Evolutionary conservation across 2,888 invertebrate species (phyloP).

Genomic region (Xylocampa areola): DNA sequence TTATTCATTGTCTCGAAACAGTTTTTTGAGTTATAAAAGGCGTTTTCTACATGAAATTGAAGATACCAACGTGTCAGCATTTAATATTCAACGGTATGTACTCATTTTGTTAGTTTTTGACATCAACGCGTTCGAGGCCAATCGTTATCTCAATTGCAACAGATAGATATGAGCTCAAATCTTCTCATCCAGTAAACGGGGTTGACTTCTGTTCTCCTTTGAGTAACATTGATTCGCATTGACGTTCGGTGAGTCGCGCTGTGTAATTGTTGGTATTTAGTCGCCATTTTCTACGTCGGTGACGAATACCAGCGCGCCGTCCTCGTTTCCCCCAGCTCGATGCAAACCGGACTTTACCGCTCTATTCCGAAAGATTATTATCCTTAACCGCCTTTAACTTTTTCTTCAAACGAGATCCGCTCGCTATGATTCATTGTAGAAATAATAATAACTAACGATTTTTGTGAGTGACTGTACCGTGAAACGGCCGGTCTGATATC

Average conservation of each 20-base stretch:
- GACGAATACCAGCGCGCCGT: slow-evolving; percentile 87
- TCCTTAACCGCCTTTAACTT: slow-evolving; percentile 67
- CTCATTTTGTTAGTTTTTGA: slow-evolving; percentile 56
- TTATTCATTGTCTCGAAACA: slow-evolving; percentile 74
- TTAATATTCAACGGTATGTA: slow-evolving; percentile 77
- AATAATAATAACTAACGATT: slow-evolving; percentile 78
- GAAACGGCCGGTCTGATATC: slow-evolving; percentile 57
- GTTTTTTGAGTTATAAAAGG: slow-evolving; percentile 72
- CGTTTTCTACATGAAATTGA: slow-evolving; percentile 63
- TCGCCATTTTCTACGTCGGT: slow-evolving; percentile 89
- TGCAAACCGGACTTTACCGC: slow-evolving; percentile 84
- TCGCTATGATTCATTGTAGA: slow-evolving; percentile 85
- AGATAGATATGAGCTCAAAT: slow-evolving; percentile 72
- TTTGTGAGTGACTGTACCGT: slow-evolving; percentile 69
- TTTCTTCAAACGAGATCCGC: slow-evolving; percentile 77
- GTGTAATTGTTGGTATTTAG: slow-evolving; percentile 89
- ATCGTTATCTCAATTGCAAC: slow-evolving; percentile 72
- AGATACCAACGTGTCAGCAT: slow-evolving; percentile 62
- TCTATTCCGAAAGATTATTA: slow-evolving; percentile 79
- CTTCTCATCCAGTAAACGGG: slow-evolving; percentile 61
- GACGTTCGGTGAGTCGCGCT: slow-evolving; percentile 71
- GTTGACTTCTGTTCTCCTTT: slow-evolving; percentile 64
- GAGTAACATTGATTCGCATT: slow-evolving; percentile 72
- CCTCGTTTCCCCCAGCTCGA: slow-evolving; percentile 79
- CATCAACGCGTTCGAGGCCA: slow-evolving; percentile 61